Percentiles rank a stretch among this genome's conserved stretches.
These are phyloP conservation scores for Xenus cinereus DNA, from an alignment of 2,113 vertebrate species.

Conservation along the genomic window DNA sequence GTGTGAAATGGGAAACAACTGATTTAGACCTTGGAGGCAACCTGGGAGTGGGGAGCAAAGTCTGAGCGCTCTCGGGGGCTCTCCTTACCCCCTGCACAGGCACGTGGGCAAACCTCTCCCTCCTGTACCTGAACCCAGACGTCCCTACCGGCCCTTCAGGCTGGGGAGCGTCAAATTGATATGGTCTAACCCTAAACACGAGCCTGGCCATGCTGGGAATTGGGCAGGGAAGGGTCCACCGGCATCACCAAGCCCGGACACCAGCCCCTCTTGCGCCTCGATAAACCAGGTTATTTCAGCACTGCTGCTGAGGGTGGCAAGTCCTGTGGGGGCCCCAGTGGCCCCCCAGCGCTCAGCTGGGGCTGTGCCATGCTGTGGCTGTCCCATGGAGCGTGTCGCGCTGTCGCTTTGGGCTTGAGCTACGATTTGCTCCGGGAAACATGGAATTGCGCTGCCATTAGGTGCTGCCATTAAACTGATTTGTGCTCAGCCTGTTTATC, in stretches of 20 bases:
- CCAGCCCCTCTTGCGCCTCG: fast-evolving
- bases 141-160: neutral
- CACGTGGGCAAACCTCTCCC: neutral
- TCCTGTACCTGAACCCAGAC: fast-evolving
- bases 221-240: neutral
- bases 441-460: neutral
- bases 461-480: constrained; percentile 50
- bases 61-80: neutral
- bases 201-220: neutral
- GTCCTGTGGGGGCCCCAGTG: fast-evolving
- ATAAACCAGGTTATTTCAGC: neutral
- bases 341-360: neutral
- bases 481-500: constrained; percentile 46
- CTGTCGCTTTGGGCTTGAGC: neutral
- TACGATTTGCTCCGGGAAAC: neutral
- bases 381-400: fast-evolving
- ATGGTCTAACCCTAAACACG: neutral
- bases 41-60: neutral
- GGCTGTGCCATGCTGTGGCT: neutral
- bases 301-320: neutral
- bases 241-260: neutral
- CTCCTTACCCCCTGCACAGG: neutral
- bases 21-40: neutral
- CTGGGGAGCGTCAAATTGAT: neutral
- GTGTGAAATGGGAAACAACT: constrained; percentile 19